Evolutionary conservation across 2,797 vertebrate genomes (phyloP).

Genomic region (Gephyroberyx darwinii): DNA sequence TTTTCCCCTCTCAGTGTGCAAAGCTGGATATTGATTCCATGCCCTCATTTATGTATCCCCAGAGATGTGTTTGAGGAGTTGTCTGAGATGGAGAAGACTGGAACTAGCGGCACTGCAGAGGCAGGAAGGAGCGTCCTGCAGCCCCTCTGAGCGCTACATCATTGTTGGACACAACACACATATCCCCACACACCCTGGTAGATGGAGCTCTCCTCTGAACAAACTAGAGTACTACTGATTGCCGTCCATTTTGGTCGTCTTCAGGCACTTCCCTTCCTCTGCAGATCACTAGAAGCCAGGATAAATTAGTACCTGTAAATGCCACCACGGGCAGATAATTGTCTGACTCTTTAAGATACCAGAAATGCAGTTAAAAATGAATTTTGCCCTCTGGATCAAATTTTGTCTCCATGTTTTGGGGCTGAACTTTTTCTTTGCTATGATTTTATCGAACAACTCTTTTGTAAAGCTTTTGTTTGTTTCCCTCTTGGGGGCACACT

Average conservation of each 20-base stretch:
- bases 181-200: slow-evolving; percentile 10
- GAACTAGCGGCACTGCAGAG: slow-evolving; percentile 67
- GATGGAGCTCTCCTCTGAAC: slow-evolving; percentile 46
- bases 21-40: not conserved
- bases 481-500: slow-evolving; percentile 4
- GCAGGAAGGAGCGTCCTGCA: slow-evolving; percentile 81
- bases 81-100: slow-evolving; percentile 88
- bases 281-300: slow-evolving; percentile 28
- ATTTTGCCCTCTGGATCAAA: slow-evolving; percentile 56
- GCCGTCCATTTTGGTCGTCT: slow-evolving; percentile 54
- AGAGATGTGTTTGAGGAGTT: slow-evolving; percentile 97
- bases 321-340: slow-evolving; percentile 22
- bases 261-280: slow-evolving; percentile 60
- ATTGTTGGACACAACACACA: not conserved
- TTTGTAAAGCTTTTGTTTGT: slow-evolving; percentile 67
- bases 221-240: slow-evolving; percentile 75
- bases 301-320: slow-evolving; percentile 37
- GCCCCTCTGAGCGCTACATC: slow-evolving; percentile 74
- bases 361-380: slow-evolving; percentile 50
- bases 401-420: slow-evolving; percentile 54
- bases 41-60: slow-evolving; percentile 21
- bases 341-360: slow-evolving; percentile 40
- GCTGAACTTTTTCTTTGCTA: slow-evolving; percentile 54
- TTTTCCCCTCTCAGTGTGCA: not conserved
- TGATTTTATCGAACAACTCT: slow-evolving; percentile 64